These are phyloP conservation scores for Pyxicephalus adspersus DNA, from an alignment of 2,113 vertebrate species.

Conservation along the genomic window DNA sequence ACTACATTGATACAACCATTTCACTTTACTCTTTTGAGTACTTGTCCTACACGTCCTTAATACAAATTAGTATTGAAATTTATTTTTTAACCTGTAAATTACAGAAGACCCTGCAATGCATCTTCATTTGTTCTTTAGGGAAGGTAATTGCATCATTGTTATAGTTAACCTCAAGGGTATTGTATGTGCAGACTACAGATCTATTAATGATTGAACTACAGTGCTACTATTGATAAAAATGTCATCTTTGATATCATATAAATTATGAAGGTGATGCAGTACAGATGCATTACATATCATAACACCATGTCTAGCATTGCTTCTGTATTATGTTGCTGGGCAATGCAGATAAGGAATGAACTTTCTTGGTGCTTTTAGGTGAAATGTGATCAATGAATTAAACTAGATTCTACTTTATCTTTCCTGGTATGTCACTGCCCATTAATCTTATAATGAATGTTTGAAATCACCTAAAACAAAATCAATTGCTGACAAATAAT, in stretches of 20 bases:
- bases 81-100: conserved; percentile 17
- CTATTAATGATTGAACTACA: conserved; percentile 18
- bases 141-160: conserved; percentile 35
- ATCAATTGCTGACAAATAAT: conserved; percentile 6
- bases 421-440: conserved; percentile 35
- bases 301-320: neutral
- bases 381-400: conserved; percentile 45
- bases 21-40: neutral
- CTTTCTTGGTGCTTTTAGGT: conserved; percentile 40
- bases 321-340: neutral
- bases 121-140: conserved; percentile 30
- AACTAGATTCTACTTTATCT: conserved; percentile 48
- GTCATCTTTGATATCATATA: neutral
- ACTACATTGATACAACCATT: too few relatives aligned
- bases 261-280: neutral
- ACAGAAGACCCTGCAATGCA: conserved; percentile 8
- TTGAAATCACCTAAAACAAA: conserved; percentile 41
- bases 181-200: conserved; percentile 15
- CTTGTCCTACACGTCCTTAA: neutral
- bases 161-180: conserved; percentile 31
- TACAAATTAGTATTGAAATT: neutral
- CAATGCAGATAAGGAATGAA: neutral
- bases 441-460: conserved; percentile 50
- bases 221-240: conserved; percentile 15
- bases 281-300: conserved; percentile 7